Evolutionary conservation across 2,888 invertebrate species (phyloP).

Genomic region (Pammene fasciana): DNA sequence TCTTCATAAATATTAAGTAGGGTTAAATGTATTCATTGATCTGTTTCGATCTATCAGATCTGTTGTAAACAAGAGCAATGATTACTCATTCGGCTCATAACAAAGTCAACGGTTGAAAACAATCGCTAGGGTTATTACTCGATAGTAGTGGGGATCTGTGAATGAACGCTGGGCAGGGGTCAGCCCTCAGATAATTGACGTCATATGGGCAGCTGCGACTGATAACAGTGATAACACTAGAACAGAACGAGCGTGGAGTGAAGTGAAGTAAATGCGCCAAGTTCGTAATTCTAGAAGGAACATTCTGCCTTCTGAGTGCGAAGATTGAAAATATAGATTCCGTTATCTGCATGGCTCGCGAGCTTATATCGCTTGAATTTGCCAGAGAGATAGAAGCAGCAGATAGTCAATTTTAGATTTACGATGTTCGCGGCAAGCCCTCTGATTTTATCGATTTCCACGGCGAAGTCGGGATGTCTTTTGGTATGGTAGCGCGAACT

Average conservation of each 20-base stretch:
- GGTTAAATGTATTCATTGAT: slow-evolving; percentile 3
- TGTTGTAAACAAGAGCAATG: slow-evolving; percentile 22
- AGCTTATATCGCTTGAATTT: too few relatives aligned
- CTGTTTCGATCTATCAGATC: slow-evolving; percentile 6
- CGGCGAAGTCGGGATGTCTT: too few relatives aligned
- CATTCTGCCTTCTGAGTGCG: too few relatives aligned
- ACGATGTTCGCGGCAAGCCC: too few relatives aligned
- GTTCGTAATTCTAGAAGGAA: neutral
- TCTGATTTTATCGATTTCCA: too few relatives aligned
- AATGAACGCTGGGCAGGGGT: slow-evolving; percentile 55
- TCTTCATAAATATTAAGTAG: neutral
- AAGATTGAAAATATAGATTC: too few relatives aligned
- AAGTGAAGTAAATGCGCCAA: slow-evolving; percentile 25
- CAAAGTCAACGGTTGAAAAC: slow-evolving; percentile 34
- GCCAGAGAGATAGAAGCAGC: too few relatives aligned
- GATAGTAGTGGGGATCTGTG: slow-evolving; percentile 50
- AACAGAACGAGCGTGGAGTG: slow-evolving; percentile 16
- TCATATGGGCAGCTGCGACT: slow-evolving; percentile 49
- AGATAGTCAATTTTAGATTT: too few relatives aligned
- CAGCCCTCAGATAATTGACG: slow-evolving; percentile 50
- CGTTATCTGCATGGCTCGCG: too few relatives aligned
- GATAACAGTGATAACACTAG: slow-evolving; percentile 41
- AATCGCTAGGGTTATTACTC: slow-evolving; percentile 41
- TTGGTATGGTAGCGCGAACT: too few relatives aligned
- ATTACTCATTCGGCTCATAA: slow-evolving; percentile 24